Conservation (phyloP, 2,113 vertebrate genomes). For the Oryzias javanicus region DNA sequence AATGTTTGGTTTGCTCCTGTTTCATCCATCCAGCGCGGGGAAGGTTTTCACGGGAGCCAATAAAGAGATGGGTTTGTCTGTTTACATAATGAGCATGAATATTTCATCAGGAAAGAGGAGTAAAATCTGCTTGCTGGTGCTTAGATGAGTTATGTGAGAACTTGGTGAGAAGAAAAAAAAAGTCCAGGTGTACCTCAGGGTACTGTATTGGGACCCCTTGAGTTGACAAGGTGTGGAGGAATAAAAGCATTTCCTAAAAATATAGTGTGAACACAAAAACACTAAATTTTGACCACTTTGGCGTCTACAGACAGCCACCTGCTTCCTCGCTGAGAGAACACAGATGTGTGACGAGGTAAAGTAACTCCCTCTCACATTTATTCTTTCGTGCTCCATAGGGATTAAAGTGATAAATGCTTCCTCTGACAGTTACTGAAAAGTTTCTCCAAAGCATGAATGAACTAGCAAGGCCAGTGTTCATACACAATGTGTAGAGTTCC, state of each 20-base stretch:
- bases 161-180: too few species aligned
- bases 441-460: conserved; percentile 70
- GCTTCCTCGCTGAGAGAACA: conserved; percentile 67
- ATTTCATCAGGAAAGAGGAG: conserved; percentile 34
- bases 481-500: conserved; percentile 41
- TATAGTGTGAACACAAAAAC: too few species aligned
- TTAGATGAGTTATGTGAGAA: conserved; percentile 2
- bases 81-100: conserved; percentile 47
- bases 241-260: too few species aligned
- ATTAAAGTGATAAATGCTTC: conserved; percentile 73
- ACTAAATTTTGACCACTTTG: conserved; percentile 34
- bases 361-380: conserved; percentile 68
- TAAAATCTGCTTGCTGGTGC: conserved; percentile 8
- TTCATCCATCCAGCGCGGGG: conserved; percentile 57
- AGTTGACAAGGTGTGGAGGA: too few species aligned
- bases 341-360: conserved; percentile 51
- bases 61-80: conserved; percentile 25
- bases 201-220: too few species aligned
- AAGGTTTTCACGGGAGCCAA: conserved; percentile 50
- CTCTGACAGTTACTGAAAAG: conserved; percentile 68
- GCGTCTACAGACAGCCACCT: conserved; percentile 70
- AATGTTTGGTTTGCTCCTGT: conserved; percentile 54
- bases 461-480: conserved; percentile 41
- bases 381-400: conserved; percentile 69
- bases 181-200: too few species aligned